A percentile compares a stretch with the other conserved stretches of the same genome.
Conservation (phyloP, 2,113 vertebrate species). For the Speoplatyrhinus poulsoni region DNA sequence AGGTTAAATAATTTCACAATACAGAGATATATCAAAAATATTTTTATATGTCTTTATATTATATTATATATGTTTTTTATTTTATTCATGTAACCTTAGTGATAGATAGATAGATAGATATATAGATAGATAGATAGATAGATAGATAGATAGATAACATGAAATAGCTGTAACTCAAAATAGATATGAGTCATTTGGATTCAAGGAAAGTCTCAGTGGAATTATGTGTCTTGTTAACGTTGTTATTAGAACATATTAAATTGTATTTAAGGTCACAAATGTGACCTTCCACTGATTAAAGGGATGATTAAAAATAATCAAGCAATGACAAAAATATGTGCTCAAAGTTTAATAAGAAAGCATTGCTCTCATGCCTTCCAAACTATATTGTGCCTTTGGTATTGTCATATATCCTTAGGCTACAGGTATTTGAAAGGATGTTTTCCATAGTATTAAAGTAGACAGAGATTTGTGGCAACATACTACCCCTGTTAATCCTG, state of each 20-base stretch:
- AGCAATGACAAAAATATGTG: conserved; percentile 12
- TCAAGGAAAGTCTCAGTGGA: not conserved
- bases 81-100: not conserved
- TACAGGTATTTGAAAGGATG: conserved; percentile 25
- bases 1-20: too few species aligned
- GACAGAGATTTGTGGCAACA: conserved; percentile 40
- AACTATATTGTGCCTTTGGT: not conserved
- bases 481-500: conserved; percentile 47
- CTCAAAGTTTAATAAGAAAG: conserved; percentile 18
- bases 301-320: conserved; percentile 33
- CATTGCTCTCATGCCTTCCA: conserved; percentile 16
- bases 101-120: not conserved
- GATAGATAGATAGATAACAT: not conserved
- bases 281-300: conserved; percentile 16
- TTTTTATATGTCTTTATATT: too few species aligned
- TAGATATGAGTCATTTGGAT: not conserved
- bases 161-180: not conserved
- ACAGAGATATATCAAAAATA: too few species aligned
- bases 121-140: not conserved
- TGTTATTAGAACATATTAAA: conserved; percentile 17
- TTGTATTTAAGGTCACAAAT: conserved; percentile 20
- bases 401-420: conserved; percentile 25
- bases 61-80: not conserved
- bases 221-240: not conserved
- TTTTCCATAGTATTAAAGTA: conserved; percentile 29